These are phyloP conservation scores for Gadus macrocephalus DNA, from an alignment of 2,113 vertebrate species.

Conservation along the genomic window DNA sequence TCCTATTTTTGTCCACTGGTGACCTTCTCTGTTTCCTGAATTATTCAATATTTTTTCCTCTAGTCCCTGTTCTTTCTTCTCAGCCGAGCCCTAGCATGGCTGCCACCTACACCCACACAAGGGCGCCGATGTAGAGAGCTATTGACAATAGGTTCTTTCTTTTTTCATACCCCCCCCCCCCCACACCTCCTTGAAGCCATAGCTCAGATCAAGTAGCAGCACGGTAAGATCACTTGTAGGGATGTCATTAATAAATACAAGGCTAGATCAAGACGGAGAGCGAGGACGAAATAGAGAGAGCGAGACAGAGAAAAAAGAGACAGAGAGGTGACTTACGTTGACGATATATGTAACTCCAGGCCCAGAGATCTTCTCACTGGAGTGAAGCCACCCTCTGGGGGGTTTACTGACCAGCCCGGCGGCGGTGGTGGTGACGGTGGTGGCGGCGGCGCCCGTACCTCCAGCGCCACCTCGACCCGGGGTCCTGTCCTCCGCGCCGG, in stretches of 20 bases:
- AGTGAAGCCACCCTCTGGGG: slow-evolving; percentile 85
- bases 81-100: slow-evolving; percentile 28
- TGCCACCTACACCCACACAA: slow-evolving; percentile 57
- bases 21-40: slow-evolving; percentile 59
- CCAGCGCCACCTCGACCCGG: slow-evolving; percentile 52
- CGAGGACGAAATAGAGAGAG: too few relatives aligned
- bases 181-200: slow-evolving; percentile 13
- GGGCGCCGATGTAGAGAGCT: slow-evolving; percentile 40
- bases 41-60: slow-evolving; percentile 59
- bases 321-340: slow-evolving; percentile 76
- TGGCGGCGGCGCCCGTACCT: too few relatives aligned
- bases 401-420: slow-evolving; percentile 78
- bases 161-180: slow-evolving; percentile 9
- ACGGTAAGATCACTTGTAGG: slow-evolving; percentile 5
- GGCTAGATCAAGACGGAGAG: too few relatives aligned
- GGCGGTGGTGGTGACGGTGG: neutral
- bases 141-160: slow-evolving; percentile 35
- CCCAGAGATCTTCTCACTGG: slow-evolving; percentile 93
- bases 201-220: slow-evolving; percentile 35
- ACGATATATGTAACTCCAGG: slow-evolving; percentile 95
- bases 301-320: neutral
- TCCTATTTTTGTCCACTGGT: slow-evolving; percentile 22
- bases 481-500: slow-evolving; percentile 80
- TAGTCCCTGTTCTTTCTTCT: slow-evolving; percentile 42
- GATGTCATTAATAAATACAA: too few relatives aligned